These are phyloP conservation scores for Mugil cephalus DNA, from an alignment of 2,113 vertebrate species.

Conservation along the genomic window DNA sequence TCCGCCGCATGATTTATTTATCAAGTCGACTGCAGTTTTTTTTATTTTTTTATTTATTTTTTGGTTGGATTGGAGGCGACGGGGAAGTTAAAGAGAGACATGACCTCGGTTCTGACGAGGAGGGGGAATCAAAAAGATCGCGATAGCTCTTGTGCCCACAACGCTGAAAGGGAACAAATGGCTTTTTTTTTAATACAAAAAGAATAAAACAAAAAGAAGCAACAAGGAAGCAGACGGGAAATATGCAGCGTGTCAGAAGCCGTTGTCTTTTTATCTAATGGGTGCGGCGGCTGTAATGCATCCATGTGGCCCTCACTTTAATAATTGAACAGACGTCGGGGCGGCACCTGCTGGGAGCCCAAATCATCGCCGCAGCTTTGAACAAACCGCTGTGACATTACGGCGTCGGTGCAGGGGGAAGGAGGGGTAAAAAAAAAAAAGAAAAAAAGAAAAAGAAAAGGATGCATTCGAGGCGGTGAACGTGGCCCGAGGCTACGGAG, in stretches of 20 bases:
- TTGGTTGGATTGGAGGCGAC: constrained; percentile 38
- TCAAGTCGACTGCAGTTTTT: constrained; percentile 59
- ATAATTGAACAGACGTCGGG: constrained; percentile 96
- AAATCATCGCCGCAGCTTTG: constrained; percentile 91
- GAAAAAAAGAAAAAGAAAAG: constrained; percentile 84
- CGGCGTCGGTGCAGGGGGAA: constrained; percentile 79
- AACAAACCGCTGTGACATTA: constrained; percentile 94
- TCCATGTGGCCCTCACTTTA: constrained; percentile 90
- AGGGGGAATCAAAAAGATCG: constrained; percentile 69
- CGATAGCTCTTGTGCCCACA: constrained; percentile 61
- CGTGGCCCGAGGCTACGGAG: constrained; percentile 94
- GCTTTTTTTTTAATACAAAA: constrained; percentile 73
- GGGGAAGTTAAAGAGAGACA: constrained; percentile 62
- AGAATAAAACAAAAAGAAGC: constrained; percentile 80
- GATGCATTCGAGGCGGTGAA: constrained; percentile 89
- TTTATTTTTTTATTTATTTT: constrained; percentile 49
- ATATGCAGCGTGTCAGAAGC: constrained; percentile 88
- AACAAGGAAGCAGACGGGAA: constrained; percentile 82
- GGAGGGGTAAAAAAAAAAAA: constrained; percentile 86
- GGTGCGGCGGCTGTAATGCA: constrained; percentile 88
- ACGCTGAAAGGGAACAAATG: constrained; percentile 78
- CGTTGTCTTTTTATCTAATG: constrained; percentile 89
- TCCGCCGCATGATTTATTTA: constrained; percentile 80
- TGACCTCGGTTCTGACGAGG: constrained; percentile 68
- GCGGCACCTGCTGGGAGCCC: constrained; percentile 94